phyloP scores from a whole-genome alignment of 1,140 invertebrate genomes.

The Ylistrum balloti region DNA sequence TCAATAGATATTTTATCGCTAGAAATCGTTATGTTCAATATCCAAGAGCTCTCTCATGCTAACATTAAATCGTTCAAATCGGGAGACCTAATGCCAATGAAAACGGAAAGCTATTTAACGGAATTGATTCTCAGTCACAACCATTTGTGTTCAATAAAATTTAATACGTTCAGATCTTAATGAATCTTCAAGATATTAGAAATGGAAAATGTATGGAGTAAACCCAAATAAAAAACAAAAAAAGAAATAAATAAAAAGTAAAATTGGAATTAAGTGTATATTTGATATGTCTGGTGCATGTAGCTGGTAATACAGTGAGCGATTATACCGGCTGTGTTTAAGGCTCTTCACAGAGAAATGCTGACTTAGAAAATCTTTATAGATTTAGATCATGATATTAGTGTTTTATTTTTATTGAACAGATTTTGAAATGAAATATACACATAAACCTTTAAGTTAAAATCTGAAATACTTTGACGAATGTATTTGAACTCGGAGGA shows the following conservation, averaged over 20 bases:
- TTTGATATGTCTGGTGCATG: constrained; percentile 21
- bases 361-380: constrained; percentile 33
- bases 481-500: not conserved
- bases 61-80: constrained; percentile 34
- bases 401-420: not conserved
- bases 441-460: not conserved
- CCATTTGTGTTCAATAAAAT: constrained; percentile 2
- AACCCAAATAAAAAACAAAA: not conserved
- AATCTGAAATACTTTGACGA: not conserved
- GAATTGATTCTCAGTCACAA: not conserved
- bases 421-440: not conserved
- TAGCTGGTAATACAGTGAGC: not conserved
- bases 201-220: not conserved
- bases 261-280: constrained; percentile 14
- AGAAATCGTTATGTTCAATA: not conserved
- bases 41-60: not conserved
- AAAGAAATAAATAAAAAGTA: constrained; percentile 1
- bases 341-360: not conserved
- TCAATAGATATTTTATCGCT: constrained; percentile 30
- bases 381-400: not conserved
- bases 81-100: not conserved
- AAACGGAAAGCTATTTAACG: not conserved
- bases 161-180: not conserved
- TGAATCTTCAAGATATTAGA: constrained; percentile 1
- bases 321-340: not conserved